Base-by-base conservation (phyloP, 2,888 invertebrate species). In the Rotaria socialis region DNA sequence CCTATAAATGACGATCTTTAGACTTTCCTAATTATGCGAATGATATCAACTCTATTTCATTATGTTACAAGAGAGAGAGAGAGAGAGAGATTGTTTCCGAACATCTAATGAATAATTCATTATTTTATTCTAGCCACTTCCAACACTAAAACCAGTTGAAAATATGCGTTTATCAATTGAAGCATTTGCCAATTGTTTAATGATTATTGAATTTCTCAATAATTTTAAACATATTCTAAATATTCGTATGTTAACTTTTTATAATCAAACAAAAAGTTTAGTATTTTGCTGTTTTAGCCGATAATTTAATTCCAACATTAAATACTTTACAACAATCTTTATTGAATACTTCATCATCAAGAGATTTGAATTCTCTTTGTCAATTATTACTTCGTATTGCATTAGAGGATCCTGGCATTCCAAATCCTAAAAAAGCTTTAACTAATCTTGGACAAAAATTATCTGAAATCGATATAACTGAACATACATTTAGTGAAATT, bases 121-220 rank as follows among this genome's bases (percentile, higher is more conserved):
- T 35, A 35, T 35, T 35, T 16, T 52, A 11, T 14, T 52, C 16
- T 89, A 91, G 90, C 89, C 90, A 6, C 88, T 93, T 85, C 92
- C 92, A 10, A 91, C 90, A 7, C 92, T 95, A 86, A 93, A 94
- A 86, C 93, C 96, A 88, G 94, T 97, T 88, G 94, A 94, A 0
- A 95, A 95, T 2, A 92, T 95, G 86, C 94, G 94, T 89, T 92
- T 98, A 85, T 93, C 95, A 0, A 96, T 96, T 0, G 94, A 95
- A 90, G 96, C 96, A 0, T 95, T 96, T 92, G 95, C 95, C 0
- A 95, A 97, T 91, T 93, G 95, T 80, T 92, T 98, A 43, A 97
- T 97, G 94, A 95, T 96, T n/a, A 95, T 95, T 90, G 97, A 98
- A 92, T 98, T 98, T 91, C 93, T 97, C 88, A 95, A 96, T 89